Evolutionary conservation across 2,113 vertebrate genomes (phyloP).

Genomic region (Lepisosteus osseus): DNA sequence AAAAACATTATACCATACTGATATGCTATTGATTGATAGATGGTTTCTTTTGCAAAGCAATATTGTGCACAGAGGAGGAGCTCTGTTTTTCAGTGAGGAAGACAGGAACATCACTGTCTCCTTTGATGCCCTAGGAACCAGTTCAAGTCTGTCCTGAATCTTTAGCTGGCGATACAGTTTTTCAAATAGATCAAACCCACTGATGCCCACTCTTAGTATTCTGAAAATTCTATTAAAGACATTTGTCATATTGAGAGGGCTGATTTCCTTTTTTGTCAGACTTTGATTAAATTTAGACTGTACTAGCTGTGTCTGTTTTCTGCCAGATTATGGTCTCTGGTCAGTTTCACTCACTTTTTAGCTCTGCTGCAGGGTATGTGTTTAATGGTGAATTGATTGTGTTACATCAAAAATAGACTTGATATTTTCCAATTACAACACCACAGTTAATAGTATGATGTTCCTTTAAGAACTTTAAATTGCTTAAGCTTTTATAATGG

Average conservation of each 20-base stretch:
- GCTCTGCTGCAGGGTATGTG: neutral
- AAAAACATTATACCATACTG: conserved; percentile 20
- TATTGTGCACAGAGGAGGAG: conserved; percentile 3
- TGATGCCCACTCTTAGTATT: neutral
- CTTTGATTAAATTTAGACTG: neutral
- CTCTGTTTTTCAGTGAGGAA: neutral
- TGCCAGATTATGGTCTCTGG: neutral
- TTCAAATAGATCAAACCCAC: neutral
- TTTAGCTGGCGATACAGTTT: neutral
- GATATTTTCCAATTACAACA: too few species aligned
- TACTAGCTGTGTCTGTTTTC: neutral
- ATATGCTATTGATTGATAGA: conserved; percentile 32
- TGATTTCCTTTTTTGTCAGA: neutral
- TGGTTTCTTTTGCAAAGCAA: conserved; percentile 14
- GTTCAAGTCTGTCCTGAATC: neutral
- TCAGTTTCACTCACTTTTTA: neutral
- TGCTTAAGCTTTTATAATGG: too few species aligned
- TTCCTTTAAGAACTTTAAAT: too few species aligned
- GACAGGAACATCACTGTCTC: neutral
- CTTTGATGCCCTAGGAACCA: neutral
- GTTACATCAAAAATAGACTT: too few species aligned
- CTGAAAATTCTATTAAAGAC: conserved; percentile 11
- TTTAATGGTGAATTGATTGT: too few species aligned
- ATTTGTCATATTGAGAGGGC: conserved; percentile 10
- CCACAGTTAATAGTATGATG: too few species aligned